phyloP scores from a whole-genome alignment of 2,888 invertebrate species.

The Sinohyriopsis cumingii region DNA sequence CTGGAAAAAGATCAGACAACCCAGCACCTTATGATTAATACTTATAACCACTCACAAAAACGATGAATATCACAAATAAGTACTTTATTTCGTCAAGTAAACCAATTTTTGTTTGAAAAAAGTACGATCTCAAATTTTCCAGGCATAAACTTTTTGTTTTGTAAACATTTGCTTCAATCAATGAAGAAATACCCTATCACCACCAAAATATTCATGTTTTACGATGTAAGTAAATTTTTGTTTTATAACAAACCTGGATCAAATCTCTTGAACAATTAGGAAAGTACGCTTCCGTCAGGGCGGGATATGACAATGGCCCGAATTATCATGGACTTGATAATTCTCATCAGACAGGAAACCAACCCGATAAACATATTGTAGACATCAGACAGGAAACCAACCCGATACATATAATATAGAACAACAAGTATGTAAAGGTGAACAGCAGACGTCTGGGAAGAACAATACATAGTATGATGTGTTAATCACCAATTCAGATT shows the following conservation, averaged over 20 bases:
- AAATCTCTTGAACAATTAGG: constrained; percentile 53
- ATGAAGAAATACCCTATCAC: no score
- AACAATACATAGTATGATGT: neutral
- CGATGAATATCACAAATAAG: no score
- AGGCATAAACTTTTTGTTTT: no score
- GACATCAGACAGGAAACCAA: constrained; percentile 60
- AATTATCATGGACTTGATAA: constrained; percentile 39
- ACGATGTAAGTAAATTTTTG: no score
- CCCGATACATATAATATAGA: constrained; percentile 64
- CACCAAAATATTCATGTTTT: no score
- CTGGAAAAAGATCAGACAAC: no score
- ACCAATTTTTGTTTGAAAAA: no score
- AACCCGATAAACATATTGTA: constrained; percentile 65
- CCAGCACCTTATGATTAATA: no score
- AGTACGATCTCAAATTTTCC: no score
- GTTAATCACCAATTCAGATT: neutral
- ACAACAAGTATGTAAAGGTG: constrained; percentile 63
- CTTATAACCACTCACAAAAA: no score
- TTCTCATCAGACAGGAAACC: constrained; percentile 54
- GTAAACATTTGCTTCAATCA: no score
- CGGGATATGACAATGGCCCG: constrained; percentile 57
- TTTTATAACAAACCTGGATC: constrained; percentile 48
- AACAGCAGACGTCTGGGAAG: constrained; percentile 53
- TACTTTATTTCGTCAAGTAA: no score
- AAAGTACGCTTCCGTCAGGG: constrained; percentile 58